A percentile compares a stretch with the other conserved stretches of the same genome.
These are phyloP conservation scores for Anoplopoma fimbria DNA, from an alignment of 2,113 vertebrate species.

Conservation along the genomic window DNA sequence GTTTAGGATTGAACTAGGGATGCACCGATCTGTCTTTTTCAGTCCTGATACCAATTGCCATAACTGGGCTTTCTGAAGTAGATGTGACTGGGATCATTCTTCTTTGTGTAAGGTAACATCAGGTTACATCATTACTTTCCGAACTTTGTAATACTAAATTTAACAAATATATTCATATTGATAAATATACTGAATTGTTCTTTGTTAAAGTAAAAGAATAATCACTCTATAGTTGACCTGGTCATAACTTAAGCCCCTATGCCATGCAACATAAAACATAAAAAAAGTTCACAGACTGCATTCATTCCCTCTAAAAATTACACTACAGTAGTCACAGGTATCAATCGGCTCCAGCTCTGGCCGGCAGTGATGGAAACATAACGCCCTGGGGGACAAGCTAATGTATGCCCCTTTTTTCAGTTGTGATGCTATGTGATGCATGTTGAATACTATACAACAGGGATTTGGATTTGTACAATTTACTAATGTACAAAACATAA, in stretches of 20 bases:
- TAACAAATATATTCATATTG: background rate
- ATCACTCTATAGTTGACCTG: too few species aligned
- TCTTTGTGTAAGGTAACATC: background rate
- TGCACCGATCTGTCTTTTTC: background rate
- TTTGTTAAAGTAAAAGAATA: background rate
- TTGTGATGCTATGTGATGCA: too few species aligned
- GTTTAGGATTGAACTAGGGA: background rate
- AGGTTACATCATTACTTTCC: too few species aligned
- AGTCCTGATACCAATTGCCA: background rate
- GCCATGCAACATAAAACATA: too few species aligned
- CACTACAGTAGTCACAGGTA: background rate
- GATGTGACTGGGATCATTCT: background rate
- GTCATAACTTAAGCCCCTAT: too few species aligned
- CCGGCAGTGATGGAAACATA: too few species aligned
- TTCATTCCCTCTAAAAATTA: background rate
- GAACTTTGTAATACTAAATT: background rate
- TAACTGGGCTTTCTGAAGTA: background rate
- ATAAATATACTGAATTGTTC: too few species aligned
- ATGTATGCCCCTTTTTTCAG: too few species aligned
- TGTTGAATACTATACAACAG: too few species aligned
- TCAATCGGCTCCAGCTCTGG: background rate
- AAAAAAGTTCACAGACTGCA: background rate
- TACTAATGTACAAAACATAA: background rate
- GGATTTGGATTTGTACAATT: too few species aligned
- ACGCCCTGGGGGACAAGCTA: too few species aligned